Evolutionary conservation across 2,113 vertebrate species (phyloP).

Genomic region (Climacteris rufus): DNA sequence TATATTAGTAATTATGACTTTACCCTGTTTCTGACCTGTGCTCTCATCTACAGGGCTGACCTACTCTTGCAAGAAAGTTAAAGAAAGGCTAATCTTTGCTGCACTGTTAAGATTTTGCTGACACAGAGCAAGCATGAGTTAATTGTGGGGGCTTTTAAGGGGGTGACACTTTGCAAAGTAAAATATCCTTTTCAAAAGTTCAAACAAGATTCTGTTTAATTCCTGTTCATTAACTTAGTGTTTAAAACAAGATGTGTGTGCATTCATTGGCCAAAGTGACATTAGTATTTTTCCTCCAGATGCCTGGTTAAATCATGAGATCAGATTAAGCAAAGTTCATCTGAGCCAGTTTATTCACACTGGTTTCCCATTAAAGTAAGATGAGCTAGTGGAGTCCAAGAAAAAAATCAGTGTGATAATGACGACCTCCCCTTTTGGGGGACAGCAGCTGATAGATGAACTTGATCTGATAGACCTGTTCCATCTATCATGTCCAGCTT

Average conservation of each 20-base stretch:
- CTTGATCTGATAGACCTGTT: background rate
- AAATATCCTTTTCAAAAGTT: background rate
- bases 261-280: background rate
- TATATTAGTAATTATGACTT: background rate
- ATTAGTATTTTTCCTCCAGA: background rate
- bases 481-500: background rate
- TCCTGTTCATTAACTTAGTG: background rate
- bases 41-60: background rate
- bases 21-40: background rate
- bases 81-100: background rate
- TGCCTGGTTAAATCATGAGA: background rate
- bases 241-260: background rate
- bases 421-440: background rate
- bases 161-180: background rate
- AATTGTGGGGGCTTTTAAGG: background rate
- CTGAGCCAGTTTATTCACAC: background rate
- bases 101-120: background rate
- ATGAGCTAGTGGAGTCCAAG: background rate
- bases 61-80: background rate
- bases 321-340: background rate
- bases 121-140: background rate
- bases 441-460: background rate
- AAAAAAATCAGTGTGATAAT: background rate
- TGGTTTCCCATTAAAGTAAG: background rate
- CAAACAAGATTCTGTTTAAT: background rate